phyloP scores from a whole-genome alignment of 2,888 invertebrate genomes.

The Hemicrepidius hirtus region DNA sequence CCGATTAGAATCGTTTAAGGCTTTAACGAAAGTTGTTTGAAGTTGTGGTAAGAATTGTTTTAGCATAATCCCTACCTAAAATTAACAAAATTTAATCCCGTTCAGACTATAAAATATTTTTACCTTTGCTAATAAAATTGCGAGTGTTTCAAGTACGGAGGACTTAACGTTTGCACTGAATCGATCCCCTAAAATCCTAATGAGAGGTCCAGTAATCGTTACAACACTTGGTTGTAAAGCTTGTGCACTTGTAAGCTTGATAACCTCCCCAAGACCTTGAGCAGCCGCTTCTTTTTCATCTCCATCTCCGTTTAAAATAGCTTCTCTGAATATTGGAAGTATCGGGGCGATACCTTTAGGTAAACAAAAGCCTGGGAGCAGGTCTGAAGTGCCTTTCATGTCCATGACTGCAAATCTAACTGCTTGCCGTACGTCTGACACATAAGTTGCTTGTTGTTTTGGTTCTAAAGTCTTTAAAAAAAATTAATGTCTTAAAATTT shows the following conservation, averaged over 20 bases:
- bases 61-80: slow-evolving; percentile 92
- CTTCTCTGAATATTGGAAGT: slow-evolving; percentile 96
- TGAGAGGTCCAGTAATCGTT: slow-evolving; percentile 97
- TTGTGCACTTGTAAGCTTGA: slow-evolving; percentile 87
- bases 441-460: slow-evolving; percentile 89
- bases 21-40: slow-evolving; percentile 98
- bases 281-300: slow-evolving; percentile 98
- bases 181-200: slow-evolving; percentile 96
- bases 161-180: slow-evolving; percentile 96
- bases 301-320: slow-evolving; percentile 94
- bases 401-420: slow-evolving; percentile 93
- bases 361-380: slow-evolving; percentile 94
- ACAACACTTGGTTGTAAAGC: slow-evolving; percentile 97
- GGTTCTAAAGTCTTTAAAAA: slow-evolving; percentile 82
- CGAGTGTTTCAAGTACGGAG: slow-evolving; percentile 95
- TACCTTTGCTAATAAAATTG: slow-evolving; percentile 93
- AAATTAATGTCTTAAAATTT: neutral
- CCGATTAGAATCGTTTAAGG: slow-evolving; percentile 91
- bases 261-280: slow-evolving; percentile 87
- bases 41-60: slow-evolving; percentile 99
- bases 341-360: slow-evolving; percentile 94
- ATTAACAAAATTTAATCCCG: slow-evolving; percentile 39
- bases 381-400: slow-evolving; percentile 80
- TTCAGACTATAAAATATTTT: too few species aligned
- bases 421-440: slow-evolving; percentile 93